A percentile compares a stretch with the other conserved stretches of the same genome.
Conservation (phyloP, 2,113 vertebrate species). For the Nothoprocta perdicaria region DNA sequence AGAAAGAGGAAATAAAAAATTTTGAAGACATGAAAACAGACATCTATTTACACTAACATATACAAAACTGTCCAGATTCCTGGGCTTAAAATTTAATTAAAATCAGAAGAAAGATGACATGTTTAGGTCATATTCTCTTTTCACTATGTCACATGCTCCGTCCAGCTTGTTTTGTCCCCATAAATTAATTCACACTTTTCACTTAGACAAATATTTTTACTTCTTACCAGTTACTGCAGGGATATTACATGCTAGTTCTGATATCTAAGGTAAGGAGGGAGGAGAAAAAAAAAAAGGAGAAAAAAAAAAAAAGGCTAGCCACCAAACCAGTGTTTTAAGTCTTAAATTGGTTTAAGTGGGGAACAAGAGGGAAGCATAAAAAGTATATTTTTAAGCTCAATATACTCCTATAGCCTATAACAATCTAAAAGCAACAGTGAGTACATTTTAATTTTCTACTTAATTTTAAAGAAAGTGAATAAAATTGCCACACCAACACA, state of each 20-base stretch:
- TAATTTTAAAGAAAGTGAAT: neutral
- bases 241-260: slow-evolving; percentile 6
- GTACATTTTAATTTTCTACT: neutral
- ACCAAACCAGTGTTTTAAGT: neutral
- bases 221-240: slow-evolving; percentile 42
- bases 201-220: neutral
- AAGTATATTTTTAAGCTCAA: slow-evolving; percentile 2
- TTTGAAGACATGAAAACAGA: neutral
- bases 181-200: slow-evolving; percentile 53
- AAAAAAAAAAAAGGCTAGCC: too few species aligned
- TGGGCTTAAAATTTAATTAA: neutral
- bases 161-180: neutral
- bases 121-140: neutral
- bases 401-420: slow-evolving; percentile 18
- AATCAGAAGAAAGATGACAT: neutral
- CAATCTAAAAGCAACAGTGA: neutral
- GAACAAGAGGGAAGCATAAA: neutral
- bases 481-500: slow-evolving; percentile 6
- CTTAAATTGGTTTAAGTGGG: neutral
- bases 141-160: neutral
- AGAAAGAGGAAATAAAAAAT: neutral
- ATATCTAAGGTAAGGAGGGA: neutral
- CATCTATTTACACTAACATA: neutral
- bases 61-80: neutral
- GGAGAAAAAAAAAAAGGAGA: too few species aligned